Base-by-base conservation (phyloP, 2,113 vertebrate species). In the Axis porcinus region DNA sequence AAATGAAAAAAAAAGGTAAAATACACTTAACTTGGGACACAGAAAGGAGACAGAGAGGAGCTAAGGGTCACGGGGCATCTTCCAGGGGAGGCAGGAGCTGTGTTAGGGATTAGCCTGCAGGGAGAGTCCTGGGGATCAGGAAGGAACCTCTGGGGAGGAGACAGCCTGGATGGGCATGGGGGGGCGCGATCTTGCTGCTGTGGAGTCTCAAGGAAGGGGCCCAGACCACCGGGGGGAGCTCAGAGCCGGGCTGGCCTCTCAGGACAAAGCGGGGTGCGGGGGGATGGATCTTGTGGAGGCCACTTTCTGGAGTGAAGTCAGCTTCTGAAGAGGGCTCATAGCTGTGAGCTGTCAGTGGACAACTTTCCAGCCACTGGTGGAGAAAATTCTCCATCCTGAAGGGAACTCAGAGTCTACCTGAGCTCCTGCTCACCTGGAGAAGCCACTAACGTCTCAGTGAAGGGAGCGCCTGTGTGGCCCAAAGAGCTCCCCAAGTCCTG, bases 81-180 rank as follows among this genome's bases (percentile, higher is more conserved):
- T 74, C 45, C 45, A 33, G 19, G 16, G 40, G 15, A 47, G 62
- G 36, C 52, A 50, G 74, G 62, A 86, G 62, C 17, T 13, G 15
- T 86, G 19, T 16, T 19, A 3, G 52, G 64, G 40, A 43, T 64
- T 52, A 78, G 40, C 14, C 27, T 11, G 47, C 11, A 54, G 30
- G 58, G 10, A 13, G 62, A 16, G 28, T 3, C 36, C 14, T 19
- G 6, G 6, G 14, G 28, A 14, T 74, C 50, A 13, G 40, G 4
- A 45, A 13, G 40, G 4, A 45, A 15, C 52, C 0, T 10, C 30
- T 74, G 28, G n/a, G 64, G 45, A 19, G 33, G n/a, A 86, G 47
- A n/a, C 2, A 3, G 55, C 7, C 36, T 3, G 5, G 9, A 30
- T 9, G 28, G 33, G 5, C 4, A 4, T 2, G 7, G 14, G 60